A percentile compares a stretch with the other conserved stretches of the same genome.
Evolutionary conservation across 1,140 invertebrate genomes (phyloP).

Genomic region (Atta texana): DNA sequence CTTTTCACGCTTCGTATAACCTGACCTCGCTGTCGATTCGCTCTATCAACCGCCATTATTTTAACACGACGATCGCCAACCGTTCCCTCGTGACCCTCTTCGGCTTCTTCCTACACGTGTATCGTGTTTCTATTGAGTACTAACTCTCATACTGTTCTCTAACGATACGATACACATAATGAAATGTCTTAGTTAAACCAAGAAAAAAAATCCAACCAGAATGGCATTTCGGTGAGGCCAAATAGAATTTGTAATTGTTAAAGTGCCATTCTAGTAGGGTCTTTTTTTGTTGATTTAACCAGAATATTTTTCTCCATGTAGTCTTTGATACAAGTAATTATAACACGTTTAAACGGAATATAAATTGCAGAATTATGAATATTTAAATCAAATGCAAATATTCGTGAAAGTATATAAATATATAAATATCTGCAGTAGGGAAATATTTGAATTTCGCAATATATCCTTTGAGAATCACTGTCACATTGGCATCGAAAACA

Average conservation of each 20-base stretch:
- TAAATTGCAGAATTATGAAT: neutral
- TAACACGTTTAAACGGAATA: neutral
- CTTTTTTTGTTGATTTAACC: too few relatives aligned
- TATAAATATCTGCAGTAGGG: neutral
- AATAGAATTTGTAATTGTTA: too few relatives aligned
- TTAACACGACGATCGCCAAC: slow-evolving; percentile 30
- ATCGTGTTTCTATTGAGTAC: neutral
- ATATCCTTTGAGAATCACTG: slow-evolving; percentile 38
- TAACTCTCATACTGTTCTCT: neutral
- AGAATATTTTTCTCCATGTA: too few relatives aligned
- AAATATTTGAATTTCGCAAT: neutral
- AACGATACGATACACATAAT: too few relatives aligned
- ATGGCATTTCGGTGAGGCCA: too few relatives aligned
- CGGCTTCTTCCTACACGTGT: slow-evolving; percentile 3
- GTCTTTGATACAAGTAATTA: neutral
- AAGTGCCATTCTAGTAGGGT: too few relatives aligned
- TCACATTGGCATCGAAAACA: neutral
- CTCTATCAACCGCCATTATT: slow-evolving; percentile 40
- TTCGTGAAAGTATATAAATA: neutral
- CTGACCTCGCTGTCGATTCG: slow-evolving; percentile 14
- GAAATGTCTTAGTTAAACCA: too few relatives aligned
- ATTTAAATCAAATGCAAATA: neutral
- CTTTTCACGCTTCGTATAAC: slow-evolving; percentile 37
- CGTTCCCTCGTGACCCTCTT: slow-evolving; percentile 15
- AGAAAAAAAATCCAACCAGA: too few relatives aligned